Percentiles rank a stretch among this genome's conserved stretches.
Evolutionary conservation across 2,888 invertebrate species (phyloP).

Genomic region (Agrochola macilenta): DNA sequence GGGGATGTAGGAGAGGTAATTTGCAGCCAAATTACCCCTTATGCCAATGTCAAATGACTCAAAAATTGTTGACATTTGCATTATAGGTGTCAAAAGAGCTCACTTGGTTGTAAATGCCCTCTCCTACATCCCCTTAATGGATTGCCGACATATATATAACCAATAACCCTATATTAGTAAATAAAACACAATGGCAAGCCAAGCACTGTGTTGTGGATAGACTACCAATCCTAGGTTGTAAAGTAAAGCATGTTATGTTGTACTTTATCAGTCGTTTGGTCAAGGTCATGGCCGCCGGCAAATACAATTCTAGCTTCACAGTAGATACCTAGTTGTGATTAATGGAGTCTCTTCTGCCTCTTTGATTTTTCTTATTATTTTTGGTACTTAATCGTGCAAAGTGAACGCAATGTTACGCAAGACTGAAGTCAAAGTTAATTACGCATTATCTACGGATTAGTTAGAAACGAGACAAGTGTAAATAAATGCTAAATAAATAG

Average conservation of each 20-base stretch:
- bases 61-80: too few species aligned
- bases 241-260: slow-evolving; percentile 42
- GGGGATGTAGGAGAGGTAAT: too few species aligned
- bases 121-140: too few species aligned
- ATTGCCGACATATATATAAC: too few species aligned
- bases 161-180: too few species aligned
- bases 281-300: slow-evolving; percentile 45
- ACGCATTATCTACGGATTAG: not conserved
- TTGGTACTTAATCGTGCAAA: not conserved
- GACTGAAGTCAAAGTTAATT: not conserved
- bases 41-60: too few species aligned
- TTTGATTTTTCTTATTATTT: not conserved
- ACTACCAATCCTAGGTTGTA: slow-evolving; percentile 35
- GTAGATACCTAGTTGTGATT: slow-evolving; percentile 7
- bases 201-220: slow-evolving; percentile 7
- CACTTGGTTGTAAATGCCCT: too few species aligned
- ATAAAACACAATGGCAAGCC: not conserved
- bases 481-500: not conserved
- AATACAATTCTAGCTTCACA: slow-evolving; percentile 29
- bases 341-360: not conserved
- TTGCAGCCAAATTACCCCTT: too few species aligned
- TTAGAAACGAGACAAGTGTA: not conserved
- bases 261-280: slow-evolving; percentile 46
- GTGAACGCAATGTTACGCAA: not conserved
- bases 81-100: too few species aligned